A percentile compares a stretch with the other conserved stretches of the same genome.
Conservation (phyloP, 2,797 vertebrate species). For the Phrynocephalus guinanensis region DNA sequence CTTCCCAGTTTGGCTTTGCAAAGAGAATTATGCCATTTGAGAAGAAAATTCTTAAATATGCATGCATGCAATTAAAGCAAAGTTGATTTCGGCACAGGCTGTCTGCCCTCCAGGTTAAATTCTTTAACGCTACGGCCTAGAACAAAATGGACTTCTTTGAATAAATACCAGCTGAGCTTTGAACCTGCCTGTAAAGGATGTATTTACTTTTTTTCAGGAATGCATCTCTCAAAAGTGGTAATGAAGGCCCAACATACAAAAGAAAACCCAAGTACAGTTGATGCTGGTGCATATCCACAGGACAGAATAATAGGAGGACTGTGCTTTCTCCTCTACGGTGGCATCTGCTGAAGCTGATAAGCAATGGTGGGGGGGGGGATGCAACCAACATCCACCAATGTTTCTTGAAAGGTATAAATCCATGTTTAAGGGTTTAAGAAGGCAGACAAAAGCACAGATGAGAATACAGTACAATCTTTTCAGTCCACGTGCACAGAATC, state of each 20-base stretch:
- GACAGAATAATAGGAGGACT: conserved; percentile 38
- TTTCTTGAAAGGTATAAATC: conserved; percentile 51
- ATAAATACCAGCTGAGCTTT: conserved; percentile 50
- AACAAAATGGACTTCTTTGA: conserved; percentile 47
- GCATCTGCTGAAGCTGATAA: conserved; percentile 66
- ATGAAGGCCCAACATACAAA: conserved; percentile 49
- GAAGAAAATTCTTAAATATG: conserved; percentile 28
- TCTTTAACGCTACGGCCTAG: conserved; percentile 39
- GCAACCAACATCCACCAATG: no score
- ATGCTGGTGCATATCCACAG: not conserved
- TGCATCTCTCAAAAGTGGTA: conserved; percentile 24
- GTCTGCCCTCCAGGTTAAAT: conserved; percentile 50
- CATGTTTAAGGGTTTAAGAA: not conserved
- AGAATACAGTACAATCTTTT: conserved; percentile 23
- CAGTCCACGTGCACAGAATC: not conserved
- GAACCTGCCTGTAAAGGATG: conserved; percentile 49
- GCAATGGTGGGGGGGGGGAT: conserved; percentile 33
- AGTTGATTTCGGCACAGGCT: conserved; percentile 37
- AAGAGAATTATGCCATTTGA: not conserved
- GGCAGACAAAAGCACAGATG: conserved; percentile 45
- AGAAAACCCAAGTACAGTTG: conserved; percentile 32
- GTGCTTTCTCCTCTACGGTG: conserved; percentile 30
- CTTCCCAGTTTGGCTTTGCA: not conserved
- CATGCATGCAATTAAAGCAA: conserved; percentile 46
- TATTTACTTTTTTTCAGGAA: conserved; percentile 58